Base-by-base conservation (phyloP, 2,797 vertebrate genomes). In the Sphaeramia orbicularis region DNA sequence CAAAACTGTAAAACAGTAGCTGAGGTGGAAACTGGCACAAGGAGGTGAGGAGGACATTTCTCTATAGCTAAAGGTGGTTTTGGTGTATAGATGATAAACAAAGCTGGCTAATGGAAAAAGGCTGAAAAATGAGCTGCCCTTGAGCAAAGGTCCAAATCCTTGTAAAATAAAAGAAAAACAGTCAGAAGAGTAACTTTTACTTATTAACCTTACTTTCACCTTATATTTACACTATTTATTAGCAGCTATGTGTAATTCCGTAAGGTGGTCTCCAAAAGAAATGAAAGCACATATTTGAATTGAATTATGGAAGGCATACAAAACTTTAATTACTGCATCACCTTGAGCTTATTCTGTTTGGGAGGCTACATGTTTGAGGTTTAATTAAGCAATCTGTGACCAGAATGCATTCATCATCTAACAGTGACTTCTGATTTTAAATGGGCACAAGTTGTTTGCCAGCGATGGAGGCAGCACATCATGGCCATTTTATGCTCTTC, bases 21-120 rank as follows among this genome's bases (percentile, higher is more conserved):
- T 1, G 1, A 41, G 43, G 21, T 43, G 70, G 51, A 65, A 55
- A 18, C 4, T 13, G 27, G 14, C 27, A 37, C 14, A 4, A 44
- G 5, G 21, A 32, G 27, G 11, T 24, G 35, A 0, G 13, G 54
- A 36, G 61, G 19, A 44, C 4, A 30, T 36, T 42, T 55, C 35
- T 18, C 70, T 58, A 40, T 41, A 49, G 32, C 27, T 21, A 24
- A 73, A 41, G 54, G 56, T 15, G 27, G 14, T 36, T 63, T 1
- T 18, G 30, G 11, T n/a, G n/a, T 49, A 59, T 35, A n/a, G 9
- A 44, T 8, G 38, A 11, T 5, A 44, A 16, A 3, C 27, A 57
- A 57, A 57, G 41, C 8, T 44, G 41, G n/a, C 10, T 18, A 3
- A 18, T 32, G 16, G 7, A 43, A 27, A 35, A 8, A 32, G 21